Evolutionary conservation across 2,888 invertebrate species (phyloP).

Genomic region (Lucinisca nassula): DNA sequence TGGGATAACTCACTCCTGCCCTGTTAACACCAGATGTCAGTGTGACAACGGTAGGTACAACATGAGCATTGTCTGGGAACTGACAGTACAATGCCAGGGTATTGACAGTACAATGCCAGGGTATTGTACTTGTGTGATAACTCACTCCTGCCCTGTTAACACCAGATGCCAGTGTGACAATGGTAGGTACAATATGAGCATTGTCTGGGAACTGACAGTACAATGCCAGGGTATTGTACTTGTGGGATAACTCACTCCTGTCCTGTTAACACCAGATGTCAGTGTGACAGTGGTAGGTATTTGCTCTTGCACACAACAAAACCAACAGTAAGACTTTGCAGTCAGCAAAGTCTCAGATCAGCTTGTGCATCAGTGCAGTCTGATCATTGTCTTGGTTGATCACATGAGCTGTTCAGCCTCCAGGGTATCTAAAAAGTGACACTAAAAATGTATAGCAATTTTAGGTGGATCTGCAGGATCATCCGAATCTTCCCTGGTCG

Average conservation of each 20-base stretch:
- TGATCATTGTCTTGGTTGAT: too few relatives aligned
- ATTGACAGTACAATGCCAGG: constrained; percentile 65
- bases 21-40: constrained; percentile 95
- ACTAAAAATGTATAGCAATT: too few relatives aligned
- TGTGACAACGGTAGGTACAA: constrained; percentile 91
- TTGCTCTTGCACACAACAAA: too few relatives aligned
- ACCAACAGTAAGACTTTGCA: too few relatives aligned
- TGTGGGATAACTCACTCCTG: constrained; percentile 93
- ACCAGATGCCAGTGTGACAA: constrained; percentile 97
- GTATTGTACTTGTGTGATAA: constrained; percentile 90
- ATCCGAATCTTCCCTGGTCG: too few relatives aligned
- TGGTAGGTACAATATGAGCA: constrained; percentile 64
- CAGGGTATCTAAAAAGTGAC: too few relatives aligned
- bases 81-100: constrained; percentile 80
- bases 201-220: constrained; percentile 75
- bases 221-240: constrained; percentile 73
- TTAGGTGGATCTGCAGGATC: too few relatives aligned
- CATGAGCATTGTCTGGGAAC: too few relatives aligned
- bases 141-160: constrained; percentile 94
- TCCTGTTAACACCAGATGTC: constrained; percentile 95
- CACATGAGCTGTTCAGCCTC: too few relatives aligned
- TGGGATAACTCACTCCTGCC: constrained; percentile 93
- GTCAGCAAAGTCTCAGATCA: too few relatives aligned
- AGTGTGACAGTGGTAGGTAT: constrained; percentile 92
- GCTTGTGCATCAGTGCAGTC: too few relatives aligned